Evolutionary conservation across 2,888 invertebrate species (phyloP).

Genomic region (Rhagonycha fulva): DNA sequence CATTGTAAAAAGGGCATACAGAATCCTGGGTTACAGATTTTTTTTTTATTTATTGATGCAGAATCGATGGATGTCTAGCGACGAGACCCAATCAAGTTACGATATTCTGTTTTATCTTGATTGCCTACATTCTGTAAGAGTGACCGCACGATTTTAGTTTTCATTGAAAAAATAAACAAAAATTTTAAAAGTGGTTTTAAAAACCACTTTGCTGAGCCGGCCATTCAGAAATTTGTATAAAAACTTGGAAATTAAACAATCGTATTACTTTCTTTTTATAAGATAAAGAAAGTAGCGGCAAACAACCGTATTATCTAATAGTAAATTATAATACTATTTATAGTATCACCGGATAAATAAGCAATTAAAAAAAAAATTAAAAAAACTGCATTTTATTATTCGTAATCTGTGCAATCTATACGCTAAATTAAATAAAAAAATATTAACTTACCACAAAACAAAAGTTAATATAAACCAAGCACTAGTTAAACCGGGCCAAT

Average conservation of each 20-base stretch:
- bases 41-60: too few species aligned
- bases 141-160: too few species aligned
- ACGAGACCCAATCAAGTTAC: too few species aligned
- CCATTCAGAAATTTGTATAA: neutral
- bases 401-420: neutral
- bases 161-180: too few species aligned
- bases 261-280: neutral
- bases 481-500: neutral
- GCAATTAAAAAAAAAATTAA: neutral
- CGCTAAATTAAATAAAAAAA: neutral
- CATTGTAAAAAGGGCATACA: too few species aligned
- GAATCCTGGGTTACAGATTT: too few species aligned
- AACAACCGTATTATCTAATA: neutral
- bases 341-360: neutral
- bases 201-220: neutral
- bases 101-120: too few species aligned
- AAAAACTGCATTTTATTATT: neutral
- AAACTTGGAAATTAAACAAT: neutral
- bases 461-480: neutral
- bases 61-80: too few species aligned
- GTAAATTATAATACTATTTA: neutral
- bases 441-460: neutral
- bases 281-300: neutral
- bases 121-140: too few species aligned
- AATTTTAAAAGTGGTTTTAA: too few species aligned